Evolutionary conservation across 2,888 invertebrate genomes (phyloP).

Genomic region (Drosophila planitibia): DNA sequence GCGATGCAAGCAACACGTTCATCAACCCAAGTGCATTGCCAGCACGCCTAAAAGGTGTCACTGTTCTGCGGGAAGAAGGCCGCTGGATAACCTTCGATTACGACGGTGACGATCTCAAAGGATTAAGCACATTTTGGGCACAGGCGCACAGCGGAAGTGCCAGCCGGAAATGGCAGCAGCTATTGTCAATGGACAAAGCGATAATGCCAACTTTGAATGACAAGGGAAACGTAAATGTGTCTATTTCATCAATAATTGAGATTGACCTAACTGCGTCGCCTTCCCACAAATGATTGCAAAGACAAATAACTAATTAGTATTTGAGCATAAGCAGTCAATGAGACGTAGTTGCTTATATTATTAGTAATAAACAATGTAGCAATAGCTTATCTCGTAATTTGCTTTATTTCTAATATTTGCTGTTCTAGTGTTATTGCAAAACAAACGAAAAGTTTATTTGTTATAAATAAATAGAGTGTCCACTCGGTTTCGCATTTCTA

Average conservation of each 20-base stretch:
- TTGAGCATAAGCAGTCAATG: neutral
- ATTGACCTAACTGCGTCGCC: conserved; percentile 55
- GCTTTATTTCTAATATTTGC: neutral
- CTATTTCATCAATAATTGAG: conserved; percentile 51
- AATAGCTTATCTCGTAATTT: neutral
- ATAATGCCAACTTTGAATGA: neutral
- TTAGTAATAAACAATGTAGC: neutral
- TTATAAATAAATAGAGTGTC: neutral
- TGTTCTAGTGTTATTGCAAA: neutral
- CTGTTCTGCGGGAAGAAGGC: conserved; percentile 17
- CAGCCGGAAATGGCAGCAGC: conserved; percentile 40
- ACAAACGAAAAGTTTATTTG: neutral
- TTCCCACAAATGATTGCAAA: conserved; percentile 23
- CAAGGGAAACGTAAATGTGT: conserved; percentile 20
- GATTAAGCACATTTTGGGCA: conserved; percentile 25
- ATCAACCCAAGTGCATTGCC: conserved; percentile 58
- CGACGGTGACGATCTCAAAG: conserved; percentile 7
- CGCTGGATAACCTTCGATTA: conserved; percentile 50
- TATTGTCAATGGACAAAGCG: conserved; percentile 22
- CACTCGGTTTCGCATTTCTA: rapidly evolving
- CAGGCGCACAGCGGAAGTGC: conserved; percentile 11
- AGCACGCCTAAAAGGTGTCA: conserved; percentile 52
- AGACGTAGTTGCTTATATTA: too few relatives aligned
- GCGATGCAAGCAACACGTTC: conserved; percentile 54
- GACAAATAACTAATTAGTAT: neutral